phyloP scores from a whole-genome alignment of 2,888 invertebrate species.

The Papilio protenor region DNA sequence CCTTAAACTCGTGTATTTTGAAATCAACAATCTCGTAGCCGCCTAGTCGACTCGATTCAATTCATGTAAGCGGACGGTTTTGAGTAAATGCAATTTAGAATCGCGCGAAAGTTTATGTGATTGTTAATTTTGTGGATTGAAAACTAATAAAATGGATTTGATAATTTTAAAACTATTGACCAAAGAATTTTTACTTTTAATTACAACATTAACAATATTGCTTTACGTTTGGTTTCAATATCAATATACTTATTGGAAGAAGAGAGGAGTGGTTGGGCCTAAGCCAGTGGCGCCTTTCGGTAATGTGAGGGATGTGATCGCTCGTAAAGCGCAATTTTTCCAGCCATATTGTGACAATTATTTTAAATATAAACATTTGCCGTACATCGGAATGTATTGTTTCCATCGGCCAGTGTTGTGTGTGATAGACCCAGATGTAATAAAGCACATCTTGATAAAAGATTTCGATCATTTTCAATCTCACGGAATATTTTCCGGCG shows the following conservation, averaged over 20 bases:
- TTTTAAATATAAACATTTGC: conserved; percentile 76
- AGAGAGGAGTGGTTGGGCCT: conserved; percentile 82
- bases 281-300: conserved; percentile 87
- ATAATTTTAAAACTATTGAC: conserved; percentile 38
- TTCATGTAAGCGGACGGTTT: conserved; percentile 23
- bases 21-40: conserved; percentile 47
- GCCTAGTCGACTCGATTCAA: conserved; percentile 38
- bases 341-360: conserved; percentile 86
- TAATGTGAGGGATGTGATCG: conserved; percentile 82
- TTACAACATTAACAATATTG: conserved; percentile 54
- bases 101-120: conserved; percentile 8
- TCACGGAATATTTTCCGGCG: conserved; percentile 86
- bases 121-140: conserved; percentile 16
- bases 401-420: conserved; percentile 85
- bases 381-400: conserved; percentile 85
- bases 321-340: conserved; percentile 84
- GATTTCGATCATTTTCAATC: conserved; percentile 87
- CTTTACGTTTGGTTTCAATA: conserved; percentile 57
- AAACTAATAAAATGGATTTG: conserved; percentile 40
- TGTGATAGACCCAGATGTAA: conserved; percentile 85
- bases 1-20: conserved; percentile 51
- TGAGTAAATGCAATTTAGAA: conserved; percentile 18
- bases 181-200: conserved; percentile 53
- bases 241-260: conserved; percentile 85
- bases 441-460: conserved; percentile 84